Base-by-base conservation (phyloP, 2,113 vertebrate species). In the Pseudonaja textilis region DNA sequence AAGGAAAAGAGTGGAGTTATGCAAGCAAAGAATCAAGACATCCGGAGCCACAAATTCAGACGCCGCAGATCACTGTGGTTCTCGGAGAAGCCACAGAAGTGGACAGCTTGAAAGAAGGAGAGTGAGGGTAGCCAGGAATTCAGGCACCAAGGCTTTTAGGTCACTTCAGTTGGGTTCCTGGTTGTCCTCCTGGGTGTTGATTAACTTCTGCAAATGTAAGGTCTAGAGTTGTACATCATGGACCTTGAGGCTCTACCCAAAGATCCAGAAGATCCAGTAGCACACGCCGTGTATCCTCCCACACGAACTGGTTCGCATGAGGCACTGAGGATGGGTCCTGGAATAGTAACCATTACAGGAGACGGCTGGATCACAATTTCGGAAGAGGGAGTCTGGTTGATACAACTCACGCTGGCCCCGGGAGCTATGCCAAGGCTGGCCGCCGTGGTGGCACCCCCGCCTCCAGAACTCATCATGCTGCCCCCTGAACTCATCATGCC, bases 301-400 rank as follows among this genome's bases (percentile, higher is more conserved):
- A 86, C 45, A 14, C 23, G 42, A 47, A 47, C 1, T 2, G 85
- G 85, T 1, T 47, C 85, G 26, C 23, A 26, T 0, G 85, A 11
- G 42, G 85, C 0, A 47, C 0, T 1, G 23, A 86, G 85, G 39
- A 47, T 14, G 9, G 85, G 1, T 26, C 42, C 85, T 14, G 85
- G 85, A 2, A 86, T 0, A 4, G 1, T 47, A 23, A 86, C 1
- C 1, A 5, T 0, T 10, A 45, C 0, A 12, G 85, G 23, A 47
- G 39, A 0, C 5, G 42, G 85, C 45, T 86, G 85, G 45, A 86
- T 47, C 39, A 45, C 0, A 0, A 86, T 0, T 47, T 14, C 3
- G 14, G 85, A 86, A 2, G 85, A 0, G 0, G 42, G 85, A 1
- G 0, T 11, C 42, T 86, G 85, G 42, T 4, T 26, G 39, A 47